These are phyloP conservation scores for Allenopithecus nigroviridis DNA, from an alignment of 2,797 vertebrate species.

Conservation along the genomic window DNA sequence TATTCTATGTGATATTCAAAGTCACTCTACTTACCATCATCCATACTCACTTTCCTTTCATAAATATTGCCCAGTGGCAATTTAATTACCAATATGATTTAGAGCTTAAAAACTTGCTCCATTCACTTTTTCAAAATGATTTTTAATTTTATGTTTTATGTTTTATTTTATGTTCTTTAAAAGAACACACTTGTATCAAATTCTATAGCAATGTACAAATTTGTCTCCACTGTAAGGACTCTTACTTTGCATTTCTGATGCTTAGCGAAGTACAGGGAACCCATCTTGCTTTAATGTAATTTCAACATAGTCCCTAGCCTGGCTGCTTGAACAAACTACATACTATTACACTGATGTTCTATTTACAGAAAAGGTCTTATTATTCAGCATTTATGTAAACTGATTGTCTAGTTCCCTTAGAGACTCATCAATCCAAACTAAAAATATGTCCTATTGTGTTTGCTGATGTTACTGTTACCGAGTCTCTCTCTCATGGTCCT, in stretches of 20 bases:
- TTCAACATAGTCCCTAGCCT: conserved; percentile 37
- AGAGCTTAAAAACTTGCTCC: neutral
- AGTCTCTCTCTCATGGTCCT: neutral
- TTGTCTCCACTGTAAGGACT: neutral
- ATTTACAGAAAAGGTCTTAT: conserved; percentile 64
- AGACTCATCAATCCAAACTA: conserved; percentile 49
- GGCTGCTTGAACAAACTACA: conserved; percentile 53
- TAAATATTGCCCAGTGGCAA: neutral
- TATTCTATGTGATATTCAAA: neutral
- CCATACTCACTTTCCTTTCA: neutral
- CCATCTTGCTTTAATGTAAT: conserved; percentile 54
- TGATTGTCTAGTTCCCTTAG: conserved; percentile 47
- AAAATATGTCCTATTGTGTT: conserved; percentile 43
- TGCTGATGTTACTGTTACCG: neutral
- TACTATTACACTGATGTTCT: conserved; percentile 58
- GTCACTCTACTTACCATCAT: neutral
- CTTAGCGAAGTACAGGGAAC: neutral
- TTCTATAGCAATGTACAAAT: neutral
- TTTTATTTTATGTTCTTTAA: neutral
- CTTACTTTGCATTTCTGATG: conserved; percentile 32
- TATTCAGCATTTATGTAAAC: conserved; percentile 70
- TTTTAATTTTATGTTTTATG: neutral
- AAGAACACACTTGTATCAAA: neutral
- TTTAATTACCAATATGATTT: conserved; percentile 4
- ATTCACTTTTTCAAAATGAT: neutral